phyloP scores from a whole-genome alignment of 2,888 invertebrate genomes.

The Mesoligia furuncula region DNA sequence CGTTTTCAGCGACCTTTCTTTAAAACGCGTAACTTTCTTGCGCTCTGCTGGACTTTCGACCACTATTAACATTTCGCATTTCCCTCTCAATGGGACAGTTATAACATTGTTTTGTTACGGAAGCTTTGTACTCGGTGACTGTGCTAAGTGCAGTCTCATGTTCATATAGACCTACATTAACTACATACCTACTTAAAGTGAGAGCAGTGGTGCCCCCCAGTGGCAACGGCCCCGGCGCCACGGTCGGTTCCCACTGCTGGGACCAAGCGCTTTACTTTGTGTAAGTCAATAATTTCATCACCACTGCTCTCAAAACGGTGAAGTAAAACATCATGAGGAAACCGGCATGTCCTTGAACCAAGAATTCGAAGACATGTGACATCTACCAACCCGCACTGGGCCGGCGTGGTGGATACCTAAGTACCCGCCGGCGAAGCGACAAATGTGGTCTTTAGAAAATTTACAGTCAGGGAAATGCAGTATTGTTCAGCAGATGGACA shows the following conservation, averaged over 20 bases:
- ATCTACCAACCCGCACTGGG: too few species aligned
- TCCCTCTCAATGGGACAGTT: constrained; percentile 47
- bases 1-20: constrained; percentile 37
- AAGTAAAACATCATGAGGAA: too few species aligned
- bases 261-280: not conserved
- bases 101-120: constrained; percentile 34
- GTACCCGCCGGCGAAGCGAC: not conserved
- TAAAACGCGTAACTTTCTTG: constrained; percentile 43
- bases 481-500: not conserved
- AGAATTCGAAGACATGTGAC: not conserved
- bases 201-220: not conserved
- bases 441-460: not conserved
- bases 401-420: too few species aligned
- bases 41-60: constrained; percentile 41
- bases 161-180: constrained; percentile 16
- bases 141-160: constrained; percentile 57
- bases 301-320: too few species aligned
- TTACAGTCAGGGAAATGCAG: not conserved
- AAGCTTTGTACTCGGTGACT: constrained; percentile 25
- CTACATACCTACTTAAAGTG: not conserved
- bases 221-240: too few species aligned
- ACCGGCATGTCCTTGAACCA: not conserved
- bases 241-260: too few species aligned
- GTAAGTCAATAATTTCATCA: too few species aligned
- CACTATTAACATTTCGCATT: constrained; percentile 36